Conservation (phyloP, 2,113 vertebrate genomes). For the Amphiprion ocellaris region DNA sequence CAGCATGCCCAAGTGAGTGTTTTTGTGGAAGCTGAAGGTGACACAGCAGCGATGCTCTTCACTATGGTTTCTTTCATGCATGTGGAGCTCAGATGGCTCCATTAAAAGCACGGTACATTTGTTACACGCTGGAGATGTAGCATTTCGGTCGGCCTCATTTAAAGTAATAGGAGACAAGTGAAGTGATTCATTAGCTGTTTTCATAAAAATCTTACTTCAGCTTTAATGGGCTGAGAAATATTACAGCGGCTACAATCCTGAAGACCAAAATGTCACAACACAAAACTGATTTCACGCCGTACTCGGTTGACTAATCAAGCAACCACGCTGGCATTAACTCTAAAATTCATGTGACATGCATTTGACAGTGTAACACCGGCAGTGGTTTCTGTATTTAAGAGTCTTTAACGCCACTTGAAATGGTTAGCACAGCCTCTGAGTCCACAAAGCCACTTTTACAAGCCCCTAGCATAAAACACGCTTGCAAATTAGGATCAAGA, state of each 20-base stretch:
- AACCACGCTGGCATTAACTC: background rate
- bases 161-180: slow-evolving; percentile 36
- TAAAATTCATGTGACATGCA: background rate
- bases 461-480: slow-evolving; percentile 19
- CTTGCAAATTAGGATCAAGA: slow-evolving; percentile 27
- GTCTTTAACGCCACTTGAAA: background rate
- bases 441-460: slow-evolving; percentile 10
- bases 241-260: slow-evolving; percentile 4
- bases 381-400: background rate
- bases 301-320: background rate
- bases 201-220: slow-evolving; percentile 18
- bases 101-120: slow-evolving; percentile 50
- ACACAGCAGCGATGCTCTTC: slow-evolving; percentile 24
- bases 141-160: slow-evolving; percentile 42
- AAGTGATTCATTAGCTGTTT: slow-evolving; percentile 36
- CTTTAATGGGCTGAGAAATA: slow-evolving; percentile 27
- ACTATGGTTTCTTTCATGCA: slow-evolving; percentile 32
- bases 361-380: background rate
- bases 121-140: slow-evolving; percentile 26
- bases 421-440: slow-evolving; percentile 4
- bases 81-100: slow-evolving; percentile 44
- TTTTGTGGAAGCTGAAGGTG: slow-evolving; percentile 45
- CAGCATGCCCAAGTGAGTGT: background rate
- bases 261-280: slow-evolving; percentile 29
- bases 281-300: slow-evolving; percentile 12